Conservation (phyloP, 2,797 vertebrate species). For the Sebastes elongatus region DNA sequence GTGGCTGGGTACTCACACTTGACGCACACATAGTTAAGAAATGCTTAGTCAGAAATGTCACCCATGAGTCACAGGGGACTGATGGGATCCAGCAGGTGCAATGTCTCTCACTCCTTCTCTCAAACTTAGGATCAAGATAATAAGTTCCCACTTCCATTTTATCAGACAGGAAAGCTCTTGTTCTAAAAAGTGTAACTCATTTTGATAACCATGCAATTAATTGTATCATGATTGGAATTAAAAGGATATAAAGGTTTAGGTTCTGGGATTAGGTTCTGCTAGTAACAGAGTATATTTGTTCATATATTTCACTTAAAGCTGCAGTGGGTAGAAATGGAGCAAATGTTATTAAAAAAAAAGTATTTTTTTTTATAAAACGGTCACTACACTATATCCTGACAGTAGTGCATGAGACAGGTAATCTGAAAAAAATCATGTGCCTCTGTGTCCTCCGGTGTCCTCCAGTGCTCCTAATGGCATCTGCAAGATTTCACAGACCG, state of each 20-base stretch:
- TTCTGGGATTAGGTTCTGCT: neutral
- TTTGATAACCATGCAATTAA: neutral
- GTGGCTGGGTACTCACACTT: neutral
- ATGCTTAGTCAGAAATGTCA: neutral
- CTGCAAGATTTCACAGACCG: too few relatives aligned
- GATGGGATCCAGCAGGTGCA: conserved; percentile 4
- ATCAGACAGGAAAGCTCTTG: neutral
- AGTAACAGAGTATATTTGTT: neutral
- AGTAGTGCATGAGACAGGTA: too few relatives aligned
- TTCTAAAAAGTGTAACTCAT: neutral
- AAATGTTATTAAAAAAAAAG: too few relatives aligned
- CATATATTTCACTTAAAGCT: neutral
- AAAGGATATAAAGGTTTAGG: neutral
- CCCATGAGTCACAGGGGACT: neutral
- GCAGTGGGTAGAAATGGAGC: too few relatives aligned
- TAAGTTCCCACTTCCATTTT: neutral
- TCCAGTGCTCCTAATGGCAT: too few relatives aligned
- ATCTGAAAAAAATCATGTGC: too few relatives aligned
- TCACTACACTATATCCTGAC: too few relatives aligned
- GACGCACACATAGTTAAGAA: neutral
- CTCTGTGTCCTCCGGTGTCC: too few relatives aligned
- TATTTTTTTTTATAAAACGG: too few relatives aligned
- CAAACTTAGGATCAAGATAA: neutral
- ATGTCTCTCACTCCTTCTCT: conserved; percentile 4
- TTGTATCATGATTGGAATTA: neutral